Evolutionary conservation across 2,888 invertebrate species (phyloP), one percentile per base, ranked within the genome.

Genomic region (Erebia palarica): DNA sequence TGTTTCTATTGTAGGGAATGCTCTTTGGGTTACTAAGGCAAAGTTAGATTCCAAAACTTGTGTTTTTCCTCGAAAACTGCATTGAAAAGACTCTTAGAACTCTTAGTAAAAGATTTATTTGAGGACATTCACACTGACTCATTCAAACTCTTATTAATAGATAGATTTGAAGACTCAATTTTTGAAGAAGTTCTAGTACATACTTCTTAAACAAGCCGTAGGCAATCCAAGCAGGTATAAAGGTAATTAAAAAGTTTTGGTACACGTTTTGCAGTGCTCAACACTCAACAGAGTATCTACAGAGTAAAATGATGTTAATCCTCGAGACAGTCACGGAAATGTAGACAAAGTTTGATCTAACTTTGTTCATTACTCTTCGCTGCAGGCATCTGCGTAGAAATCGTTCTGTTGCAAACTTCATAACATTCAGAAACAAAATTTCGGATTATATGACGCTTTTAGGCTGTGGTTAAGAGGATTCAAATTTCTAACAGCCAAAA

Each of bases 261-360:
- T 66, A 58, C 59, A 63, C 58, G 67, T 64, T 42, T 18, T 42
- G 58, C 51, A 51, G 57, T 69, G 58, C 14, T 36, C 65, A 55
- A 55, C 55, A 69, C 27, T 65, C 42, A 53, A 65, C 13, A 49
- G 13, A 49, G 49, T 49, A 36, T 36, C 7, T 36, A 18, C 65
- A 5, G 63, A 11, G 67, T 59, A 44, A 68, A 68, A 70, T 70
- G 70, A 68, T 70, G 70, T 68, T 70, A 73, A 73, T 65, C 65
- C 69, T 47, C 18, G 57, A 70, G 44, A 68, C 70, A 60, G 57
- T 65, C 70, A 57, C 70, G 68, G 49, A 58, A 67, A 60, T 68
- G 70, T 65, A 55, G 68, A 49, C 49, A 68, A 70, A 65, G 65
- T 73, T 68, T 21, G 42, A 36, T 60, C 11, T 44, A 70, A 73